Evolutionary conservation across 2,888 invertebrate genomes (phyloP), one percentile per base, ranked within the genome.

Genomic region (Gortyna flavago): DNA sequence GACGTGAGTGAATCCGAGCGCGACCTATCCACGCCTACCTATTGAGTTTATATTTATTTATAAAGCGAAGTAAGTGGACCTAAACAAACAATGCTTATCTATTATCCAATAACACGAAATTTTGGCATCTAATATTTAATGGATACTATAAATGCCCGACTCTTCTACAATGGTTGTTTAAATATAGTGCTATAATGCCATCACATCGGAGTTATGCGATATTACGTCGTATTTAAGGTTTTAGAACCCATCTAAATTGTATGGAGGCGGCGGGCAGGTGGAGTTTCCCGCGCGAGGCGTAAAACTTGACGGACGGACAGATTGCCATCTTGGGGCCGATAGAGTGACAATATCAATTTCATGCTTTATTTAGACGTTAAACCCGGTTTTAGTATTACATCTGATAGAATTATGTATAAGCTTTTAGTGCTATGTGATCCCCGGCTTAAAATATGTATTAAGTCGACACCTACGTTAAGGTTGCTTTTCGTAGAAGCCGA

Each of bases 181-280:
- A 82, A 75, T 71, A 75, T 41, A 74, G 72, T 74, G 29, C 16
- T 59, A 57, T 57, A 84, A 68, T 69, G 71, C 72, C 65, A 62
- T 75, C 75, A 72, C 51, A 74, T 83, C 68, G 62, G 74, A 78
- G 80, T 80, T 78, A 80, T 51, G 71, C 69, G 73, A 82, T 82
- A 79, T 82, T 79, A 85, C 68, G 76, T 79, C 65, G 83, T 84
- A 81, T 80, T 79, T 74, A 73, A 86, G 87, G 87, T 86, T 87
- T 86, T 85, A 84, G 75, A 86, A 89, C 88, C 88, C 87, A 88
- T 88, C 84, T 85, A 89, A 88, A 88, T 89, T 88, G 85, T 89
- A 88, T 87, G 76, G 81, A 79, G 67, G 72, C 67, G 67, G 79
- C 32, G 78, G 83, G 78, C 88, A 88, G 88, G 88, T 89, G 89